These are phyloP conservation scores for Acrobeloides nanus DNA, from an alignment of 2,888 invertebrate species.

Conservation along the genomic window DNA sequence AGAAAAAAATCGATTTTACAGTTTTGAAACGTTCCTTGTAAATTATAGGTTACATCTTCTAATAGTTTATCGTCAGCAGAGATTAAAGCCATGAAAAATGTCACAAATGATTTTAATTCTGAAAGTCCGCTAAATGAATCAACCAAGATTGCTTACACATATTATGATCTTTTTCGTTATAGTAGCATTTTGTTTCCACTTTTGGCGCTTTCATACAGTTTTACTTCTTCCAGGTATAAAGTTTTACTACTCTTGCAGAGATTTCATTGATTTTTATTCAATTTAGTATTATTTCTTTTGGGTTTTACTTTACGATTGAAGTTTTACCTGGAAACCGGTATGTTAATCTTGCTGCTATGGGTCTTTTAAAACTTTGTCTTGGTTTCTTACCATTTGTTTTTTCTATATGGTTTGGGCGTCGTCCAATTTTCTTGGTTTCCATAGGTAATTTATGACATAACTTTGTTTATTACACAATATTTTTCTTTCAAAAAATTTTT, in stretches of 20 bases:
- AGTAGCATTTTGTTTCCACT: constrained; percentile 22
- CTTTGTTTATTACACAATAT: constrained; percentile 3
- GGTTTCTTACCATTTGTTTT: constrained; percentile 43
- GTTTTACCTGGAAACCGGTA: constrained; percentile 46
- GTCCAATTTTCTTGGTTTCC: constrained; percentile 35
- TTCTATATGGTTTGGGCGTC: constrained; percentile 28
- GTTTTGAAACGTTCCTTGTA: too few relatives aligned
- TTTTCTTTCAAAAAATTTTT: constrained; percentile 10
- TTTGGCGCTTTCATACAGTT: constrained; percentile 40
- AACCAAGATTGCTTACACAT: constrained; percentile 6
- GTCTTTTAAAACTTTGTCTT: constrained; percentile 28
- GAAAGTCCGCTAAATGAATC: not conserved
- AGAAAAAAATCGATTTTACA: too few relatives aligned
- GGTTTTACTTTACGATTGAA: constrained; percentile 43
- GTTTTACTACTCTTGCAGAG: too few relatives aligned
- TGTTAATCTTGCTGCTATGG: constrained; percentile 32
- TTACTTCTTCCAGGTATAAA: constrained; percentile 40
- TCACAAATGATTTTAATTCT: too few relatives aligned
- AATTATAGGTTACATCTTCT: too few relatives aligned
- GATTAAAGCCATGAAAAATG: too few relatives aligned
- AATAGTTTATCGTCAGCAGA: too few relatives aligned
- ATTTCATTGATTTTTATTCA: too few relatives aligned
- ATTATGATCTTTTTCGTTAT: constrained; percentile 27
- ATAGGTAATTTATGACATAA: constrained; percentile 20
- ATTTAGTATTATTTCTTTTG: constrained; percentile 32